phyloP scores from a whole-genome alignment of 2,113 vertebrate genomes.

The Gnathonemus echidnorhynchus region DNA sequence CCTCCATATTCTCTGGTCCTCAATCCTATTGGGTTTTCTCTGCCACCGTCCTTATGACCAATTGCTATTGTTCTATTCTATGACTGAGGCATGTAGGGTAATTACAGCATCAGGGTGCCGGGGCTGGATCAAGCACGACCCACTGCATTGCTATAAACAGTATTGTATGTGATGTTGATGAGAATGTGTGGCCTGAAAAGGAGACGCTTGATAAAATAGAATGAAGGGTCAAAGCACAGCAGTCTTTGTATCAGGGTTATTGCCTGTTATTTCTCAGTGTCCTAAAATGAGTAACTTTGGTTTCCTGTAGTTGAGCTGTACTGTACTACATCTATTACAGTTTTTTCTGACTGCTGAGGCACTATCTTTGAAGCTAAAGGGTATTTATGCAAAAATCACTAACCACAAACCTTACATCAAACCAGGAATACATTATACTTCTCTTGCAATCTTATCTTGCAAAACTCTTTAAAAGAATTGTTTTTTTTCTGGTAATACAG shows the following conservation, averaged over 20 bases:
- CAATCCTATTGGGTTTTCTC: neutral
- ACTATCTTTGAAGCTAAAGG: neutral
- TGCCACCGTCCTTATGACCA: neutral
- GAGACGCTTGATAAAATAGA: neutral
- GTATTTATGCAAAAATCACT: neutral
- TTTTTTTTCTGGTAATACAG: neutral
- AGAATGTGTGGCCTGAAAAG: neutral
- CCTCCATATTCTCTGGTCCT: neutral
- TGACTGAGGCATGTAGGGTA: neutral
- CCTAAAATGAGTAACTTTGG: neutral
- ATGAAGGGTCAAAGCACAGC: neutral
- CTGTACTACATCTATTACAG: neutral
- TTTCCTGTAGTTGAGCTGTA: neutral
- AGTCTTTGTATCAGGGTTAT: neutral
- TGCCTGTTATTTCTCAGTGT: neutral
- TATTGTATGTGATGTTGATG: neutral
- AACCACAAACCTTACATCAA: neutral
- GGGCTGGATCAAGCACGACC: neutral
- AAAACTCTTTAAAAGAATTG: neutral
- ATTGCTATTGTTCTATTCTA: neutral
- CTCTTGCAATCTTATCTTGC: neutral
- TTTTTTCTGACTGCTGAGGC: neutral
- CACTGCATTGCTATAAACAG: neutral
- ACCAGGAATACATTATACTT: neutral
- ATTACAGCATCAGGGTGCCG: neutral